Conservation (phyloP, 2,888 invertebrate species). For the Dione vanillae region DNA sequence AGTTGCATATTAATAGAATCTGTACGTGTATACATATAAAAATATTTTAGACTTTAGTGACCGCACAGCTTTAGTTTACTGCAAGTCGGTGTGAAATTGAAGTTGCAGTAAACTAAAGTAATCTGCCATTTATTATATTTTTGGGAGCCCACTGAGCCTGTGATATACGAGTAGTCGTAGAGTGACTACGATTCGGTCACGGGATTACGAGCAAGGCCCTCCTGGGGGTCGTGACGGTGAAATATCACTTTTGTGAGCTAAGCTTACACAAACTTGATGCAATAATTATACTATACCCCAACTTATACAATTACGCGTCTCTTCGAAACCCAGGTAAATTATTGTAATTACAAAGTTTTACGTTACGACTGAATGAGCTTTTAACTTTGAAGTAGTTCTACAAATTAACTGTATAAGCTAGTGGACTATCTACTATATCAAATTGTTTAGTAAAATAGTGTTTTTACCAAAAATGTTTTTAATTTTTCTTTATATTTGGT, state of each 20-base stretch:
- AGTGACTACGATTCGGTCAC: constrained; percentile 37
- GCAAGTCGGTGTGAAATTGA: constrained; percentile 20
- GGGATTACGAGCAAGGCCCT: constrained; percentile 48
- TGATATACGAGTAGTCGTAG: constrained; percentile 36
- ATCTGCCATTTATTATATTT: constrained; percentile 32
- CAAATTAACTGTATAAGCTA: not conserved
- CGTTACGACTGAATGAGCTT: not conserved
- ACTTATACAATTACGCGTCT: constrained; percentile 24
- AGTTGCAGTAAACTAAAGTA: constrained; percentile 26
- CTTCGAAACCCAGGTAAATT: constrained; percentile 26
- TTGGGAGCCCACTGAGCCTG: constrained; percentile 31
- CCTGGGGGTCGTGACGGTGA: constrained; percentile 60
- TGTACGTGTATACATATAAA: no score
- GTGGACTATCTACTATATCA: not conserved
- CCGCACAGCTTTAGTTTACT: constrained; percentile 7
- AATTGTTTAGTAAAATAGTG: no score
- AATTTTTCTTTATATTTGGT: no score
- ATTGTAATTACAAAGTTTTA: constrained; percentile 14
- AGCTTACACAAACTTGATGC: constrained; percentile 34
- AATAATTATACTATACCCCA: constrained; percentile 40
- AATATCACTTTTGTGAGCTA: constrained; percentile 53
- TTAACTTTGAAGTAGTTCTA: not conserved
- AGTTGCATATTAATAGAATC: not conserved
- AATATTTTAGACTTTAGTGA: not conserved
- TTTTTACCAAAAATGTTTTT: no score